Conservation (phyloP, 1,140 invertebrate species). For the Leptestheria dahalacensis region DNA sequence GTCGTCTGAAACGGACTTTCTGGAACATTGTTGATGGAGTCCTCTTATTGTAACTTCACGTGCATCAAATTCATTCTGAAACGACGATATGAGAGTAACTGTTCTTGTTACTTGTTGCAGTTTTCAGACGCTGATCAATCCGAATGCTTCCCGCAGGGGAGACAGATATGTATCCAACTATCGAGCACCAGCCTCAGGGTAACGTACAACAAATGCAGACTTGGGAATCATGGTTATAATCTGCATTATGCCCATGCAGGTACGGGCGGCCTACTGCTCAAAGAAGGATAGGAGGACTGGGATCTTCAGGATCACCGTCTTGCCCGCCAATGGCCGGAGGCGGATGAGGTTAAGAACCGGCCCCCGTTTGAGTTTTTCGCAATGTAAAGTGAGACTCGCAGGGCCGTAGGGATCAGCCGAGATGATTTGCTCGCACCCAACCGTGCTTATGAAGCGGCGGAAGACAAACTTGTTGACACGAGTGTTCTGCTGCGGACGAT, state of each 20-base stretch:
- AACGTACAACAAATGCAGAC: not conserved
- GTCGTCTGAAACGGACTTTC: conserved; percentile 1
- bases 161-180: conserved; percentile 5
- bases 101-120: not conserved
- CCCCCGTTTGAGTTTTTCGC: not conserved
- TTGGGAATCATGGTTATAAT: not conserved
- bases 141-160: conserved; percentile 4
- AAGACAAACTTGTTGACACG: not conserved
- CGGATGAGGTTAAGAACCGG: conserved; percentile 14
- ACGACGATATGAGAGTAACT: not conserved
- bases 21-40: conserved; percentile 8
- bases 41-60: conserved; percentile 8
- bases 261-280: not conserved
- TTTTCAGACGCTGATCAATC: conserved; percentile 12
- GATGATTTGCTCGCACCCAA: no score
- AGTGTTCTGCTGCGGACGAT: not conserved
- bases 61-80: not conserved
- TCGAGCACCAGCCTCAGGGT: not conserved
- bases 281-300: conserved; percentile 12
- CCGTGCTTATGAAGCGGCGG: not conserved
- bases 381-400: no score
- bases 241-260: not conserved
- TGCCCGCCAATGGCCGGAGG: conserved; percentile 4
- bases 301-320: not conserved
- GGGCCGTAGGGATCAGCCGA: no score